Conservation (phyloP, 2,888 invertebrate species). For the Cephus rjabovi region DNA sequence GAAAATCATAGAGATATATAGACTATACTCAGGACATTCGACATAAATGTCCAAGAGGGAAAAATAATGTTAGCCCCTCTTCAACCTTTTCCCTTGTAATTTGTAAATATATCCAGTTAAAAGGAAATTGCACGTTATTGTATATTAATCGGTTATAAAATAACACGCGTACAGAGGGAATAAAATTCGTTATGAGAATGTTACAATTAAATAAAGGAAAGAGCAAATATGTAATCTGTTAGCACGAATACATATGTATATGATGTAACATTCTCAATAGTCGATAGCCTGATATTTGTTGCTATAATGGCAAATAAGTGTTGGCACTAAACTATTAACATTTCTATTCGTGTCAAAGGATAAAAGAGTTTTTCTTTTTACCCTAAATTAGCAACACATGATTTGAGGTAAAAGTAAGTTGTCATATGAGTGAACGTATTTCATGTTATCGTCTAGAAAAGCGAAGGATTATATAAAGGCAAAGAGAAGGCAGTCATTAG, state of each 20-base stretch:
- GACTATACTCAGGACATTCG: neutral
- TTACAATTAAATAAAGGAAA: conserved; percentile 5
- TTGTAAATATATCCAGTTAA: conserved; percentile 30
- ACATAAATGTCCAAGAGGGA: neutral
- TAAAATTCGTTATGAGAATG: neutral
- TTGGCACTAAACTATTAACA: neutral
- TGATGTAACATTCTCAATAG: neutral
- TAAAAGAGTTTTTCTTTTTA: neutral
- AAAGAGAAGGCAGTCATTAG: neutral
- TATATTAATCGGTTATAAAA: conserved; percentile 24
- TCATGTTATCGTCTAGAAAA: neutral
- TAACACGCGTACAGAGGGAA: neutral
- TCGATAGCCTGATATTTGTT: neutral
- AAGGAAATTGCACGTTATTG: conserved; percentile 24
- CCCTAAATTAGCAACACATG: no score
- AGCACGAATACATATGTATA: neutral
- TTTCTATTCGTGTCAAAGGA: neutral
- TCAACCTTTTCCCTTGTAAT: conserved; percentile 16
- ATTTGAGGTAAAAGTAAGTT: neutral
- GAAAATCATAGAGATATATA: neutral
- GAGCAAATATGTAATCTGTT: conserved; percentile 10
- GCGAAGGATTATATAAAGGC: neutral
- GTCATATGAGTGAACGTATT: neutral
- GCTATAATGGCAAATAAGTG: neutral
- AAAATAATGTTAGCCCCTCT: neutral